A percentile compares a stretch with the other conserved stretches of the same genome.
These are phyloP conservation scores for Lysandra coridon DNA, from an alignment of 2,888 invertebrate species.

Conservation along the genomic window DNA sequence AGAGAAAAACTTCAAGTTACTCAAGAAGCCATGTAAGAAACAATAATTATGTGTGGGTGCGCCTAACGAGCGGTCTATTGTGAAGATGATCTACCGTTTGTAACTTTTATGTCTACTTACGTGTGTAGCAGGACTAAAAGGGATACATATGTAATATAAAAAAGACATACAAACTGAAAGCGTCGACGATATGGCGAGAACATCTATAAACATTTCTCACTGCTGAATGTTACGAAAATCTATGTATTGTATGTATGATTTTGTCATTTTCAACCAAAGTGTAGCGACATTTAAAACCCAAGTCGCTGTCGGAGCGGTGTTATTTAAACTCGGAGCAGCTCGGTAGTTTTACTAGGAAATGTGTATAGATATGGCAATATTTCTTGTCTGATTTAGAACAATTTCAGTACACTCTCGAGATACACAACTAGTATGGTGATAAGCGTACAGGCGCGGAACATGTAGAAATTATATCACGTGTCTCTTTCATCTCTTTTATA, in stretches of 20 bases:
- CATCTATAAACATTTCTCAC: too few species aligned
- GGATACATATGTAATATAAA: too few species aligned
- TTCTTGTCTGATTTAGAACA: not conserved
- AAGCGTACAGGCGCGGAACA: not conserved
- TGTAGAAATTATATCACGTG: not conserved
- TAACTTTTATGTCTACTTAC: too few species aligned
- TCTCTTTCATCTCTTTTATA: not conserved
- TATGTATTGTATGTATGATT: not conserved
- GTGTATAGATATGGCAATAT: not conserved
- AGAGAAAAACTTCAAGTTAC: too few species aligned
- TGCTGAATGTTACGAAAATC: too few species aligned
- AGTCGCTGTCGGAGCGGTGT: slow-evolving; percentile 2
- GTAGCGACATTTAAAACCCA: not conserved
- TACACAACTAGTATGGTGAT: not conserved
- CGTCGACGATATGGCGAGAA: too few species aligned
- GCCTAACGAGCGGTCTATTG: too few species aligned
- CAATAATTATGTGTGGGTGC: too few species aligned
- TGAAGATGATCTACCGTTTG: too few species aligned
- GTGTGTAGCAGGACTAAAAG: too few species aligned
- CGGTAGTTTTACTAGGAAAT: not conserved
- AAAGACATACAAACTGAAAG: too few species aligned
- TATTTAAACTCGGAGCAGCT: not conserved
- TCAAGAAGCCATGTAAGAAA: too few species aligned
- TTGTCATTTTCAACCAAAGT: not conserved
- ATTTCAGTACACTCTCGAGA: not conserved